These are phyloP conservation scores for Macrostomum lignano DNA, from an alignment of 1,140 invertebrate genomes.

Conservation along the genomic window DNA sequence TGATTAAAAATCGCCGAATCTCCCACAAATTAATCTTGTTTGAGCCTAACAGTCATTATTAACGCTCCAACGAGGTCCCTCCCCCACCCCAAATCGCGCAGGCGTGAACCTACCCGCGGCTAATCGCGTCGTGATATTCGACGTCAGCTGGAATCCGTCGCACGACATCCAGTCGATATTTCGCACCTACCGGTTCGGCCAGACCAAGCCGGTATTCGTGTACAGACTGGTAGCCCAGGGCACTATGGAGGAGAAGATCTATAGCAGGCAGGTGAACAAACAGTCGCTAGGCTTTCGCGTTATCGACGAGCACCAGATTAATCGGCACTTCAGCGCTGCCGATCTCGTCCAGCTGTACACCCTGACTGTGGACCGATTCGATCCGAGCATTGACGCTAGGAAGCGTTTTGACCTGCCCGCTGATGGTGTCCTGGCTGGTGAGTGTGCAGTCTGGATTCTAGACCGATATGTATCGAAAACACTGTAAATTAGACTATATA, in stretches of 20 bases:
- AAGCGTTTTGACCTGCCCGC: no score
- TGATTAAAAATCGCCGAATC: no score
- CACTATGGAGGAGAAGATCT: conserved; percentile 95
- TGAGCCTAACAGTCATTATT: no score
- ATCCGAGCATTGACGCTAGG: no score
- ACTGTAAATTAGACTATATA: no score
- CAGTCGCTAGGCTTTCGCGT: conserved; percentile 68
- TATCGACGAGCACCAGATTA: conserved; percentile 83
- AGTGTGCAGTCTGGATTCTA: no score
- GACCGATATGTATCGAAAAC: no score
- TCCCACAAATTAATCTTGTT: no score
- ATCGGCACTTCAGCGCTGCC: conserved; percentile 59
- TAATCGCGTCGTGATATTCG: conserved; percentile 83
- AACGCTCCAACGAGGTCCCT: no score
- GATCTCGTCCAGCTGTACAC: conserved; percentile 63
- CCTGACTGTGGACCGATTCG: conserved; percentile 37
- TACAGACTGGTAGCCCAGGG: conserved; percentile 66
- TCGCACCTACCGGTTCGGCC: conserved; percentile 58
- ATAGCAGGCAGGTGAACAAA: conserved; percentile 74
- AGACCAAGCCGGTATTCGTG: conserved; percentile 66
- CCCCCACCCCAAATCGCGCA: no score
- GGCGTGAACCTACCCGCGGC: conserved; percentile 62
- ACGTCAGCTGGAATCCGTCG: conserved; percentile 89
- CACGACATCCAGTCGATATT: conserved; percentile 94
- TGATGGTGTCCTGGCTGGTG: no score